phyloP scores from a whole-genome alignment of 2,797 vertebrate species.

The Columba guinea region DNA sequence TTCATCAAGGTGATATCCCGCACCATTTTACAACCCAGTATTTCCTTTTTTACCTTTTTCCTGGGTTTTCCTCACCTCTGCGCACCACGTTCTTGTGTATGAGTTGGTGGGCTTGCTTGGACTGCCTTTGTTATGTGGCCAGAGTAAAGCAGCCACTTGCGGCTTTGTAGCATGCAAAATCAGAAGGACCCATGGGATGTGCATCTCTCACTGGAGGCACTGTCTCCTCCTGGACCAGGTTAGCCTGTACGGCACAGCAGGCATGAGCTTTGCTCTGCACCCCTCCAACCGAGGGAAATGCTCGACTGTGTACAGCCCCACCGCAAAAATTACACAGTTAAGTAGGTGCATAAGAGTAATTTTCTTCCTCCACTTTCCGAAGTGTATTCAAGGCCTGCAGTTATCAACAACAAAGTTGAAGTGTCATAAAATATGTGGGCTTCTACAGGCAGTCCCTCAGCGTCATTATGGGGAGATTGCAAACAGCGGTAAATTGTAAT shows the following conservation, averaged over 20 bases:
- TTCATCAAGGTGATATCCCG: background rate
- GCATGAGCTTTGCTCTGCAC: background rate
- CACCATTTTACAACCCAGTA: background rate
- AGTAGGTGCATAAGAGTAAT: background rate
- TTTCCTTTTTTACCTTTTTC: background rate
- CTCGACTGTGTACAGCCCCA: background rate
- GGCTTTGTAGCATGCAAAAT: background rate
- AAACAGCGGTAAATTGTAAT: background rate
- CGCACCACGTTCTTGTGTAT: background rate
- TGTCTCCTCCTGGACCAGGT: background rate
- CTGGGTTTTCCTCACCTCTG: background rate
- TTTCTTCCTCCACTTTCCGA: background rate
- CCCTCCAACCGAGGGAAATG: background rate
- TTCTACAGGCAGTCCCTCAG: background rate
- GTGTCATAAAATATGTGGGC: background rate
- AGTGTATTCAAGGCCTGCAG: background rate
- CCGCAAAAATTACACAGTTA: background rate
- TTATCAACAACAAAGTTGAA: background rate
- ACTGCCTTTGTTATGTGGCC: rapidly evolving
- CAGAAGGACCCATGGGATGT: background rate
- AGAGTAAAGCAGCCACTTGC: background rate
- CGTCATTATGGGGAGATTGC: background rate
- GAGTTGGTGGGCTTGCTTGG: background rate
- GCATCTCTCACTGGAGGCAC: background rate
- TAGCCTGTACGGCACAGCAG: background rate